These are phyloP conservation scores for Drosophila kikkawai DNA, from an alignment of 1,140 invertebrate species.

Conservation along the genomic window DNA sequence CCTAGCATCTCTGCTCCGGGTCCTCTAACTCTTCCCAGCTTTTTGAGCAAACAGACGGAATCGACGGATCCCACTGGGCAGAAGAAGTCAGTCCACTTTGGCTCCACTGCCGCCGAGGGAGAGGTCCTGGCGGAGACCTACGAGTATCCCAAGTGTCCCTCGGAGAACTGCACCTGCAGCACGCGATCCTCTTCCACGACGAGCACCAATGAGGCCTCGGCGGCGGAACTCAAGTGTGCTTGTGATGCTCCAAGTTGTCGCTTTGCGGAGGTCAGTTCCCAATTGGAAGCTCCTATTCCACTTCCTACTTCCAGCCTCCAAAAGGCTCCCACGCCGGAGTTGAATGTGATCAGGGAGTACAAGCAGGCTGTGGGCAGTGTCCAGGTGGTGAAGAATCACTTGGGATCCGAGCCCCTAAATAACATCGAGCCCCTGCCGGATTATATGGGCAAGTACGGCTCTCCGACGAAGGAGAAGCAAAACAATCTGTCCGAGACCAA, in stretches of 20 bases:
- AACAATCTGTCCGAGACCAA: conserved; percentile 77
- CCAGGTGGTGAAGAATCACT: conserved; percentile 33
- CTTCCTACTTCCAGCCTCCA: not conserved
- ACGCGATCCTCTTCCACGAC: conserved; percentile 75
- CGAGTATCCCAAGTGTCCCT: conserved; percentile 81
- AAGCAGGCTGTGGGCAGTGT: conserved; percentile 64
- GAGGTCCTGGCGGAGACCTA: conserved; percentile 75
- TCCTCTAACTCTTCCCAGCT: conserved; percentile 55
- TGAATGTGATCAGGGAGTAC: conserved; percentile 77
- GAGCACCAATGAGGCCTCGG: conserved; percentile 57
- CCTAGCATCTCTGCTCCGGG: conserved; percentile 71
- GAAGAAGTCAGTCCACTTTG: conserved; percentile 80
- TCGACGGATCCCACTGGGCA: conserved; percentile 33
- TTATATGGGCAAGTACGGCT: conserved; percentile 69
- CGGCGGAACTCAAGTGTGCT: conserved; percentile 59
- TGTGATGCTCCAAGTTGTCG: conserved; percentile 73
- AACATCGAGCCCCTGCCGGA: conserved; percentile 69
- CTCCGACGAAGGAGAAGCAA: conserved; percentile 64
- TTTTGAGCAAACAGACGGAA: conserved; percentile 41
- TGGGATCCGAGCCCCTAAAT: conserved; percentile 39
- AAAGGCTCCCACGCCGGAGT: conserved; percentile 56
- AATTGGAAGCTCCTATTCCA: not conserved
- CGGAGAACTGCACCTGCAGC: conserved; percentile 81
- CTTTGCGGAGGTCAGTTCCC: conserved; percentile 25
- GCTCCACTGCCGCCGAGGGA: conserved; percentile 51